These are phyloP conservation scores for Polyommatus icarus DNA, from an alignment of 2,888 invertebrate genomes.

Conservation along the genomic window DNA sequence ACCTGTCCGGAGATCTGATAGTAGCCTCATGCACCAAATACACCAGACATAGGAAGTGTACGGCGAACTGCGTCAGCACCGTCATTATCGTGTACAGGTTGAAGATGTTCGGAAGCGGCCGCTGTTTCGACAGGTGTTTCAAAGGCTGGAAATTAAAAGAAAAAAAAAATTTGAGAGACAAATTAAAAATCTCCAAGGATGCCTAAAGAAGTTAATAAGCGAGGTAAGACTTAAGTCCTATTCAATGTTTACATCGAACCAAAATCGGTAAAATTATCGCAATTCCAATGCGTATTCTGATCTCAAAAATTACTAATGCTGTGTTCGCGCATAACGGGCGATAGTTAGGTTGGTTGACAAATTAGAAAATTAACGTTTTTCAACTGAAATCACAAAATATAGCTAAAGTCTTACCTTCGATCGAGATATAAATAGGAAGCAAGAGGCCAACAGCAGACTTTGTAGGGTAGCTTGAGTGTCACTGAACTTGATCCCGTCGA, in stretches of 20 bases:
- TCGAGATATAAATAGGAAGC: slow-evolving; percentile 98
- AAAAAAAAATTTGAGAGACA: not conserved
- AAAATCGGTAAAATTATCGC: no score
- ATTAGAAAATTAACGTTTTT: no score
- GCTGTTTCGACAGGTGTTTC: slow-evolving; percentile 93
- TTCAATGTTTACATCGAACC: no score
- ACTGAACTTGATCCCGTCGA: slow-evolving; percentile 98
- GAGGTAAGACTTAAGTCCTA: no score
- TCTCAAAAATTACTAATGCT: no score
- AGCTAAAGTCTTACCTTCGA: slow-evolving; percentile 86
- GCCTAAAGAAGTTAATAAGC: no score
- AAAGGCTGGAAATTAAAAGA: slow-evolving; percentile 85
- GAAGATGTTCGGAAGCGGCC: slow-evolving; percentile 99
- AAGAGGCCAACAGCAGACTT: slow-evolving; percentile 96
- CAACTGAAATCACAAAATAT: no score
- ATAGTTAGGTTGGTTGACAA: no score
- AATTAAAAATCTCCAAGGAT: no score
- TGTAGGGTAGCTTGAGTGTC: slow-evolving; percentile 99
- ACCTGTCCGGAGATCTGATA: slow-evolving; percentile 85
- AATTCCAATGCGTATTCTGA: no score
- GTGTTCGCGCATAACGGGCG: no score
- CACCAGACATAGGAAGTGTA: slow-evolving; percentile 95
- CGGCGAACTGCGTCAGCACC: slow-evolving; percentile 95
- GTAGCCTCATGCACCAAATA: slow-evolving; percentile 93
- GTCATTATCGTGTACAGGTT: slow-evolving; percentile 98